These are phyloP conservation scores for Siderastrea radians DNA, from an alignment of 92 coral and sea anemone species.

Conservation along the genomic window DNA sequence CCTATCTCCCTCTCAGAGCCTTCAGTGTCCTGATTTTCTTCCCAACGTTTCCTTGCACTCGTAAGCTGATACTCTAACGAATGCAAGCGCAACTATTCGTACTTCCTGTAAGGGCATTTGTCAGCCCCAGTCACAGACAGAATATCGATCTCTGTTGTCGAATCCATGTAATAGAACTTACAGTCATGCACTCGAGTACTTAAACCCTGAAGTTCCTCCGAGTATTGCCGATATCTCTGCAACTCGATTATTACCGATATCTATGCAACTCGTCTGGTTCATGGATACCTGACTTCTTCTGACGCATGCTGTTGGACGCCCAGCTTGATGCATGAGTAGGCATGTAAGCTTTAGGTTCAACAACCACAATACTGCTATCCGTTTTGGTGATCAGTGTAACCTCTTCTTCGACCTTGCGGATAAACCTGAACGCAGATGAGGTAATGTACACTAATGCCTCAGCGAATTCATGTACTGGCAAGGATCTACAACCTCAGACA, in stretches of 20 bases:
- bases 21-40: constrained; percentile 36
- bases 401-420: constrained; percentile 49
- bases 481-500: background rate
- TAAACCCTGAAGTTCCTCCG: constrained; percentile 49
- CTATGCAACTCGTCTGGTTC: constrained; percentile 26
- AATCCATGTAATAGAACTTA: constrained; percentile 41
- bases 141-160: constrained; percentile 48
- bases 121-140: constrained; percentile 36
- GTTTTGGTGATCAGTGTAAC: constrained; percentile 39
- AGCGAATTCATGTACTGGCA: constrained; percentile 60
- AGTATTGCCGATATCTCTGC: constrained; percentile 30
- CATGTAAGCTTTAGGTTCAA: constrained; percentile 49
- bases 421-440: constrained; percentile 55
- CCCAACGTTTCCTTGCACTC: constrained; percentile 43
- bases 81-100: constrained; percentile 50
- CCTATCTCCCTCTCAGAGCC: constrained; percentile 43
- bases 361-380: constrained; percentile 58
- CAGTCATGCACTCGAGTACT: constrained; percentile 56
- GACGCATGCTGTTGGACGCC: constrained; percentile 51
- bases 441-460: constrained; percentile 55
- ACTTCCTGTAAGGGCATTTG: constrained; percentile 30
- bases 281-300: constrained; percentile 41
- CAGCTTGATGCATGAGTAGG: constrained; percentile 54
- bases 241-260: constrained; percentile 10
- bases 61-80: constrained; percentile 32